Evolutionary conservation across 2,888 invertebrate species (phyloP).

Genomic region (Linnaemya tessellans): DNA sequence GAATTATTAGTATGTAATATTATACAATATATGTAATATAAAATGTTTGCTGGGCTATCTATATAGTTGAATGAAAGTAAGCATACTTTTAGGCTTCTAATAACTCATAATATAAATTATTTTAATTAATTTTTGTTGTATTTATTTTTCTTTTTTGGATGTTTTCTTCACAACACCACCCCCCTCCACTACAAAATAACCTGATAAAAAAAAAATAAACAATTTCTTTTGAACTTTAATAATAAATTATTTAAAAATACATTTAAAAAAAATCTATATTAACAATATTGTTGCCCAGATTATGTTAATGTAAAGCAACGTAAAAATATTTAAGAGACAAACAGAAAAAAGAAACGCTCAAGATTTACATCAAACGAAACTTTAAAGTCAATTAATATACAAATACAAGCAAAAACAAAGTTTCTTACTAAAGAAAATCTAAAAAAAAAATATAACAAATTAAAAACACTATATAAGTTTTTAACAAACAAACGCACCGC

Average conservation of each 20-base stretch:
- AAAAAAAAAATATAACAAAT: constrained; percentile 9
- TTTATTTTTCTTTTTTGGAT: constrained; percentile 56
- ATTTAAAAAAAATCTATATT: constrained; percentile 74
- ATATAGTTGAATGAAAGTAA: background rate
- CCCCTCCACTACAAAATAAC: constrained; percentile 37
- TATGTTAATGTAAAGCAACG: constrained; percentile 75
- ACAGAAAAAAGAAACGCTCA: constrained; percentile 12
- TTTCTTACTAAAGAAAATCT: background rate
- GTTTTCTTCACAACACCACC: constrained; percentile 56
- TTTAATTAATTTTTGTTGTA: constrained; percentile 27
- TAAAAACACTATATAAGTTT: background rate
- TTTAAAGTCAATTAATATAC: constrained; percentile 55
- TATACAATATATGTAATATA: background rate
- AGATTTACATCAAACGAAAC: constrained; percentile 47
- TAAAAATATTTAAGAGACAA: constrained; percentile 32
- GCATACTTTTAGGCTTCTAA: constrained; percentile 18
- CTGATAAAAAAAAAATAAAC: constrained; percentile 26
- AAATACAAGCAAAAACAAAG: constrained; percentile 4
- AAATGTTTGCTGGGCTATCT: constrained; percentile 46
- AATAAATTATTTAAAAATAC: background rate
- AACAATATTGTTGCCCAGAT: constrained; percentile 78
- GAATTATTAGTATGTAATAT: no score
- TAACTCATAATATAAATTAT: background rate
- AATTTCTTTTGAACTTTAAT: background rate
- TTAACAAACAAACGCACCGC: constrained; percentile 14